A percentile compares a stretch with the other conserved stretches of the same genome.
phyloP scores from a whole-genome alignment of 30 jellyfish, hydroid and myxozoan species.

The Thelohanellus kitauei region DNA sequence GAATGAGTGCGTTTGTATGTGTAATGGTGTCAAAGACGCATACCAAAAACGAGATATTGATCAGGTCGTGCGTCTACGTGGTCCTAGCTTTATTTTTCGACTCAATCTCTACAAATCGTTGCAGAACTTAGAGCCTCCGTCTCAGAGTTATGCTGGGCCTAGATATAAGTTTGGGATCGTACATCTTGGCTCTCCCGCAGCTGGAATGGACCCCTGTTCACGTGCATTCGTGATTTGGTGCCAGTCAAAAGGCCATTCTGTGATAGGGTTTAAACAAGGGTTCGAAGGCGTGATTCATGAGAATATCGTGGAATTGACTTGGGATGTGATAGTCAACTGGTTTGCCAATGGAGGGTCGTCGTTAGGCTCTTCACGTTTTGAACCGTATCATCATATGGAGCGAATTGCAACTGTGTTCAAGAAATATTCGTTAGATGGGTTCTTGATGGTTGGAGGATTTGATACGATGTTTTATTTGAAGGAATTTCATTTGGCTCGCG shows the following conservation, averaged over 20 bases:
- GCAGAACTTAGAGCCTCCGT: not conserved
- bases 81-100: no score
- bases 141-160: not conserved
- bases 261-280: conserved; percentile 28
- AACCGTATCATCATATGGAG: not conserved
- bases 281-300: no score
- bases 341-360: no score
- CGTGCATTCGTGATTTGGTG: conserved; percentile 28
- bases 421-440: conserved; percentile 9
- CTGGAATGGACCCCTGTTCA: conserved; percentile 62
- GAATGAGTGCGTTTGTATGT: conserved; percentile 48
- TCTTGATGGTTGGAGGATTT: conserved; percentile 60
- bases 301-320: no score
- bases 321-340: no score
- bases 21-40: conserved; percentile 32
- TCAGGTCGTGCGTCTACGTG: conserved; percentile 39
- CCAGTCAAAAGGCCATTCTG: conserved; percentile 29
- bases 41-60: conserved; percentile 20
- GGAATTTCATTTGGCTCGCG: conserved; percentile 20
- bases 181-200: conserved; percentile 76
- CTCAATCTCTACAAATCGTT: no score
- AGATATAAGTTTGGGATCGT: conserved; percentile 31
- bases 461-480: conserved; percentile 13
- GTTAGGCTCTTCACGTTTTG: no score
- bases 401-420: not conserved